phyloP scores from a whole-genome alignment of 2,888 invertebrate species.

The Flexamia atlantica region DNA sequence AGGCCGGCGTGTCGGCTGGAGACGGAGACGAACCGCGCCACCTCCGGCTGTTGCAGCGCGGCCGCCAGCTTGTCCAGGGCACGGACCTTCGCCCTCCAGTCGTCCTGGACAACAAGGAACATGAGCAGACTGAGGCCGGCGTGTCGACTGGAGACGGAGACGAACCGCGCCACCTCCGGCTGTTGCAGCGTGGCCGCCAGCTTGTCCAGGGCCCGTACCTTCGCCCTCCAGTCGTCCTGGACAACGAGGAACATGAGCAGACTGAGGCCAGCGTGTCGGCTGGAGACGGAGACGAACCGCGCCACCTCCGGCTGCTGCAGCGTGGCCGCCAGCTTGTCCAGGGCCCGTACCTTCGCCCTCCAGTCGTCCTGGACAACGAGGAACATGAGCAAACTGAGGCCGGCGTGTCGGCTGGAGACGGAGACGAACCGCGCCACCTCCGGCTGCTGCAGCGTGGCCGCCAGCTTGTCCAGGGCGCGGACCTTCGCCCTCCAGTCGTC shows the following conservation, averaged over 20 bases:
- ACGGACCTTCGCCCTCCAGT: slow-evolving; percentile 78
- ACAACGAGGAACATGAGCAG: slow-evolving; percentile 79
- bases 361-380: slow-evolving; percentile 78
- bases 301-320: slow-evolving; percentile 76
- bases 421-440: slow-evolving; percentile 74
- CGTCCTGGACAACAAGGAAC: slow-evolving; percentile 78
- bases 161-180: slow-evolving; percentile 73
- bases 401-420: slow-evolving; percentile 80
- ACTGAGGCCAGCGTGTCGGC: slow-evolving; percentile 81
- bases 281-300: slow-evolving; percentile 75
- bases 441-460: slow-evolving; percentile 77
- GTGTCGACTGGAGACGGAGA: slow-evolving; percentile 79
- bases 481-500: slow-evolving; percentile 79
- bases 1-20: slow-evolving; percentile 81
- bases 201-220: slow-evolving; percentile 79
- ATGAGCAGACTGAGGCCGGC: slow-evolving; percentile 81
- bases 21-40: slow-evolving; percentile 73
- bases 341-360: slow-evolving; percentile 77
- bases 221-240: slow-evolving; percentile 79
- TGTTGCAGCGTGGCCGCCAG: slow-evolving; percentile 78
- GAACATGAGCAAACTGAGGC: slow-evolving; percentile 81
- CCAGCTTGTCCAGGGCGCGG: slow-evolving; percentile 79
- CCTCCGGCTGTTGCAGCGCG: slow-evolving; percentile 77
- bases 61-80: slow-evolving; percentile 79
- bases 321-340: slow-evolving; percentile 78